These are phyloP conservation scores for Scotopteryx bipunctaria DNA, from an alignment of 2,888 invertebrate species.

Conservation along the genomic window DNA sequence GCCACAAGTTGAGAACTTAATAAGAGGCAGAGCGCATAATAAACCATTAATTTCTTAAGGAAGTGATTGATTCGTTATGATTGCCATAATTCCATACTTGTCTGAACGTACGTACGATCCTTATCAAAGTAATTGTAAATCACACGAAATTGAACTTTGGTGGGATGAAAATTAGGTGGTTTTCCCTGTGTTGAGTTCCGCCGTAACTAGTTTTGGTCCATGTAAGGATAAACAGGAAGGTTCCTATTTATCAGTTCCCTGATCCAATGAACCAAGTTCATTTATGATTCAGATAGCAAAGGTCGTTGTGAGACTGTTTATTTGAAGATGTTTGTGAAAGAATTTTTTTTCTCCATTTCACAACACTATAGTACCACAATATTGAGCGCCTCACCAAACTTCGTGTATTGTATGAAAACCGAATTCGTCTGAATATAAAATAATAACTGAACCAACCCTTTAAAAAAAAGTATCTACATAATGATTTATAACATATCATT, in stretches of 20 bases:
- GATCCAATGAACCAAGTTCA: conserved; percentile 58
- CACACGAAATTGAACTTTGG: conserved; percentile 22
- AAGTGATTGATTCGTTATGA: conserved; percentile 59
- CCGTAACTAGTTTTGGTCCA: conserved; percentile 50
- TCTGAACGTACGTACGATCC: conserved; percentile 59
- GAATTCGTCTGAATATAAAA: no score
- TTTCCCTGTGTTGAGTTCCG: conserved; percentile 39
- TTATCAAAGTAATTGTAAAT: not conserved
- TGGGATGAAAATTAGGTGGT: conserved; percentile 26
- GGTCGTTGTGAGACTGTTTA: conserved; percentile 22
- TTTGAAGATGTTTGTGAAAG: not conserved
- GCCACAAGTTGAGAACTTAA: conserved; percentile 20
- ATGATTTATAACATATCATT: no score
- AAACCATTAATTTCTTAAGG: conserved; percentile 51
- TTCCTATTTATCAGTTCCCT: conserved; percentile 61
- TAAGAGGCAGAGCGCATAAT: conserved; percentile 34
- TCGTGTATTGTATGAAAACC: no score
- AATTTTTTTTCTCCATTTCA: not conserved
- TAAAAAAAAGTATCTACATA: no score
- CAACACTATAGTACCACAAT: no score
- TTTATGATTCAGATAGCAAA: conserved; percentile 47
- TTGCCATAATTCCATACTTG: conserved; percentile 69
- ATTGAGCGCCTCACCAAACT: no score
- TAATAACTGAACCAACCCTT: no score
- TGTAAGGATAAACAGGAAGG: conserved; percentile 75